Evolutionary conservation across 2,797 vertebrate species (phyloP).

Genomic region (Bradypodion ventrale): DNA sequence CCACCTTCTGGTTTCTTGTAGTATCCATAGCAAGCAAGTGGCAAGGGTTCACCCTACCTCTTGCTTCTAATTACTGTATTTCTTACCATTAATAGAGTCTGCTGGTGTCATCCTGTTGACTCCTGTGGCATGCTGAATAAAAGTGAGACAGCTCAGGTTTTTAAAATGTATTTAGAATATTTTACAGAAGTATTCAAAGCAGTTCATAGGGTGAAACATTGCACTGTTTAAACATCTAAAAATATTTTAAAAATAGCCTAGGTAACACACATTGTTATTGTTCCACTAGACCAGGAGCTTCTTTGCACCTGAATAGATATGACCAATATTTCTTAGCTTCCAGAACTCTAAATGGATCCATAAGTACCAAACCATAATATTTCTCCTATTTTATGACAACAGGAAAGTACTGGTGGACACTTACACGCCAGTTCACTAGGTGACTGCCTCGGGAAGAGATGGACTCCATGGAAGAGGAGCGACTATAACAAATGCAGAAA

Average conservation of each 20-base stretch:
- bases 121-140: conserved; percentile 13
- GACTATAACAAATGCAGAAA: conserved; percentile 39
- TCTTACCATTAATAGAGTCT: conserved; percentile 17
- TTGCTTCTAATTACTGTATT: neutral
- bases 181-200: neutral
- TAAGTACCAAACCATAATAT: neutral
- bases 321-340: neutral
- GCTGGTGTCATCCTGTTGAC: neutral
- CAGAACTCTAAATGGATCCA: neutral
- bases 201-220: neutral
- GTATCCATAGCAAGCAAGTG: neutral
- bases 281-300: neutral
- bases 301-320: neutral
- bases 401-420: neutral
- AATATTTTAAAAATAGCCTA: neutral
- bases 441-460: conserved; percentile 49
- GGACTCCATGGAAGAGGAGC: conserved; percentile 65
- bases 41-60: neutral
- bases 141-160: neutral
- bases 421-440: conserved; percentile 16
- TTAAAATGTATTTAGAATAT: neutral
- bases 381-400: neutral
- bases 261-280: neutral
- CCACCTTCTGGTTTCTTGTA: conserved; percentile 7
- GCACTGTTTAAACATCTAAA: neutral